Percentiles rank a stretch among this genome's conserved stretches.
Evolutionary conservation across 2,888 invertebrate genomes (phyloP).

Genomic region (Heliconius aoede): DNA sequence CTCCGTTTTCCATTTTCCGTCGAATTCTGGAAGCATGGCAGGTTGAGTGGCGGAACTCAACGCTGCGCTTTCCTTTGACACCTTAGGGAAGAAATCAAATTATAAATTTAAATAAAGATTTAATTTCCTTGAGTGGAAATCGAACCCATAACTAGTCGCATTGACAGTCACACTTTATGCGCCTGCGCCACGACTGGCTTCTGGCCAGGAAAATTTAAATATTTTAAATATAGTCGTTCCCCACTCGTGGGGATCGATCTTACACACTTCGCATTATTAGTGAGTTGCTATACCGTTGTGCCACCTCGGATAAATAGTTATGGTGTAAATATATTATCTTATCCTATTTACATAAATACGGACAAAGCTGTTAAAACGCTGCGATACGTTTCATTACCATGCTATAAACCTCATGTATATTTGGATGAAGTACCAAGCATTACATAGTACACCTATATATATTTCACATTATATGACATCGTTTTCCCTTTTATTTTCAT

Average conservation of each 20-base stretch:
- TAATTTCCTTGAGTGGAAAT: too few species aligned
- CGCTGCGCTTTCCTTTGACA: not conserved
- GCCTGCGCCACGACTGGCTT: too few species aligned
- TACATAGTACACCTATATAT: too few species aligned
- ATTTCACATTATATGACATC: too few species aligned
- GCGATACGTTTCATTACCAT: constrained; percentile 30
- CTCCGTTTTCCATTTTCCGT: not conserved
- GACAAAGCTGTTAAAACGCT: constrained; percentile 22
- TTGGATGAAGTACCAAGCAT: not conserved
- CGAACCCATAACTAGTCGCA: too few species aligned
- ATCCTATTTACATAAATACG: constrained; percentile 20
- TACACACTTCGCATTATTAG: not conserved
- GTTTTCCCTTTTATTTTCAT: too few species aligned
- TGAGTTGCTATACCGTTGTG: not conserved
- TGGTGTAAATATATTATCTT: constrained; percentile 4
- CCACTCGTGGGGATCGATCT: not conserved
- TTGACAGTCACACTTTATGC: too few species aligned
- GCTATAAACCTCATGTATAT: constrained; percentile 9
- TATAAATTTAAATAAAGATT: too few species aligned
- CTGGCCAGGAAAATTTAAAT: too few species aligned
- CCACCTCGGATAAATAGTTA: constrained; percentile 10
- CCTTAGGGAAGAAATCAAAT: too few species aligned
- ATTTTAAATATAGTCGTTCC: not conserved
- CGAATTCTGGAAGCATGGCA: too few species aligned
- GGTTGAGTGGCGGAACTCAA: not conserved